Evolutionary conservation across 2,113 vertebrate genomes (phyloP), one percentile per base, ranked within the genome.

Genomic region (Datnioides undecimradiatus): DNA sequence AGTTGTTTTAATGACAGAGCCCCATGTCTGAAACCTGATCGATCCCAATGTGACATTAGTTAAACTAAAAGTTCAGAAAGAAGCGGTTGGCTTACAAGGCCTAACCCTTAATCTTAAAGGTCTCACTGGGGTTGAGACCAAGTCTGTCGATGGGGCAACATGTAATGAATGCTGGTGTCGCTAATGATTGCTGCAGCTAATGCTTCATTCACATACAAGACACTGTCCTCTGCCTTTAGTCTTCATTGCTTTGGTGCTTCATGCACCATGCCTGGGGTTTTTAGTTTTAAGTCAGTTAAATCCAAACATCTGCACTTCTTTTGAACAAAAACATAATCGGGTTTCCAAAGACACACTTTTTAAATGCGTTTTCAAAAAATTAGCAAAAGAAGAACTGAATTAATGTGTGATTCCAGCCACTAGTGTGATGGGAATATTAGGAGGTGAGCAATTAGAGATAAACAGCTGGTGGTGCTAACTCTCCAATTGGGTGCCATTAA

Each of bases 121-220:
- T 77, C 43, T 75, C 49, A 25, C 6, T 19, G 73, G 34, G 31
- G 43, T 62, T 54, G 59, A 80, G 23, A 69, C 31, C 31, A 19
- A 31, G 27, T 23, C 19, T 51, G 36, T 75, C 1, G 8, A 38
- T 67, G 33, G 51, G 25, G 21, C 25, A 31, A 11, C 57, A 48
- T 46, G 23, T 64, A 66, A 73, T 67, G 6, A 68, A 75, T 69
- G 25, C 29, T 40, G 9, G 33, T 59, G 38, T 19, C 57, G 25
- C 23, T 69, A 81, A 85, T 76, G 43, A 72, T 34, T 7, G 67
- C 66, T 34, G 58, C 45, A 38, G 69, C 78, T 73, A 58, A 78
- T 63, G 68, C 52, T 76, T 25, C 21, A 34, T 80, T 49, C 23
- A 6, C 12, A 12, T 62, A 5, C 1, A 16, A 41, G 19, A 49